These are phyloP conservation scores for Zingel zingel DNA, from an alignment of 2,113 vertebrate genomes.

Conservation along the genomic window DNA sequence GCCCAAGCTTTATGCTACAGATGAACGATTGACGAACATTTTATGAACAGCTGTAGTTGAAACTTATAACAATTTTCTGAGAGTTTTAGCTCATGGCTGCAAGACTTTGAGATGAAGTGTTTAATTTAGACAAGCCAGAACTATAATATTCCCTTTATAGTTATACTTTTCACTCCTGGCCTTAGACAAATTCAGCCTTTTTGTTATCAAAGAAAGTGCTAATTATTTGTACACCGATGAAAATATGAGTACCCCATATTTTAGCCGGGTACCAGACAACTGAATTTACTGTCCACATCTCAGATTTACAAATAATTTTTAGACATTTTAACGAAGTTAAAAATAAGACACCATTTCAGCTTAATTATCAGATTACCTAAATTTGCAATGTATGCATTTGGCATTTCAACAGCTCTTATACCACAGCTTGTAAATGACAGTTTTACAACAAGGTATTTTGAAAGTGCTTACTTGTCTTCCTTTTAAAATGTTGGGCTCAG, in stretches of 20 bases:
- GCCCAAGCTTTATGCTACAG: neutral
- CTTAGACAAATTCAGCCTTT: neutral
- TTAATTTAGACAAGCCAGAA: neutral
- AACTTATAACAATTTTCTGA: constrained; percentile 1
- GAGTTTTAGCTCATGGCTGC: constrained; percentile 33
- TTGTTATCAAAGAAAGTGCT: neutral
- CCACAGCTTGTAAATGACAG: neutral
- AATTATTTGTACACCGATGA: neutral
- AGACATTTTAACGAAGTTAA: neutral
- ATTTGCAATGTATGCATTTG: neutral
- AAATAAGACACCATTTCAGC: neutral
- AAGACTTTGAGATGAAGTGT: neutral
- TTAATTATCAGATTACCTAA: neutral
- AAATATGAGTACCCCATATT: neutral
- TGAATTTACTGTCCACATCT: neutral
- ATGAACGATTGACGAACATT: neutral
- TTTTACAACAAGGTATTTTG: neutral
- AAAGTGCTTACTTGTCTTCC: neutral
- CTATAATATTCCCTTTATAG: neutral
- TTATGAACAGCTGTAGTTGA: constrained; percentile 18
- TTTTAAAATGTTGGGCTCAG: neutral
- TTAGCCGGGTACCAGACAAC: neutral
- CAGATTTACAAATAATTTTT: neutral
- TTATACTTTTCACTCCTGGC: neutral
- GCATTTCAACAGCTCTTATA: neutral